Evolutionary conservation across 2,888 invertebrate species (phyloP), one percentile per base, ranked within the genome.

Genomic region (Brachypalpus laphriformis): DNA sequence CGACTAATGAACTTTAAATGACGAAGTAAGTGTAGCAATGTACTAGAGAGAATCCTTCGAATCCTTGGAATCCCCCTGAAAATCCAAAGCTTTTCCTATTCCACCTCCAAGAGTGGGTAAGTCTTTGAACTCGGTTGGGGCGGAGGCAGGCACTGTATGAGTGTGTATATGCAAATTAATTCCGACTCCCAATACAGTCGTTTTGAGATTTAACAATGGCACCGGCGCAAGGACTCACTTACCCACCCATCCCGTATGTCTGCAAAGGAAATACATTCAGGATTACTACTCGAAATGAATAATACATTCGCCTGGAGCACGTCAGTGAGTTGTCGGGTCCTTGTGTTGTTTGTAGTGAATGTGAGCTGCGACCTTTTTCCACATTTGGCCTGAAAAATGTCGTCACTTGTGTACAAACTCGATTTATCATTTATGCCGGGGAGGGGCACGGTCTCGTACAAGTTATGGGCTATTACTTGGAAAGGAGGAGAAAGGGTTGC

Each of bases 1-100:
- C 74, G 80, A 66, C 81, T 85, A 85, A 85, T 85, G 85, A 85
- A 85, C 81, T 81, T 85, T 63, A 78, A 70, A 75, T 85, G 83
- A 80, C 70, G 83, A 75, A 49, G 72, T 83, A 74, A 82, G 82
- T 70, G 51, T 47, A 74, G 42, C 59, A 49, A 51, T 76, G 65
- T 68, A 45, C 54, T 22, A 65, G 74, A 34, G 28, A 8, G 56
- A 70, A 81, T 85, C 85, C 80, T 63, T 80, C 40, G 45, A 72
- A 72, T 28, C 68, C 66, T 14, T 25, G 37, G 61, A 45, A 70
- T 42, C 68, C 59, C 34, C 28, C 57, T 22, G 8, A 45, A 37
- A 54, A 25, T 70, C 11, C 22, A 47, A 51, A 37, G 74, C 14
- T 51, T 75, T 75, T 42, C 68, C 66, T 54, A 59, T 75, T 66